Percentiles rank a stretch among this genome's conserved stretches.
These are phyloP conservation scores for Nymphalis urticae DNA, from an alignment of 2,888 invertebrate genomes.

Conservation along the genomic window DNA sequence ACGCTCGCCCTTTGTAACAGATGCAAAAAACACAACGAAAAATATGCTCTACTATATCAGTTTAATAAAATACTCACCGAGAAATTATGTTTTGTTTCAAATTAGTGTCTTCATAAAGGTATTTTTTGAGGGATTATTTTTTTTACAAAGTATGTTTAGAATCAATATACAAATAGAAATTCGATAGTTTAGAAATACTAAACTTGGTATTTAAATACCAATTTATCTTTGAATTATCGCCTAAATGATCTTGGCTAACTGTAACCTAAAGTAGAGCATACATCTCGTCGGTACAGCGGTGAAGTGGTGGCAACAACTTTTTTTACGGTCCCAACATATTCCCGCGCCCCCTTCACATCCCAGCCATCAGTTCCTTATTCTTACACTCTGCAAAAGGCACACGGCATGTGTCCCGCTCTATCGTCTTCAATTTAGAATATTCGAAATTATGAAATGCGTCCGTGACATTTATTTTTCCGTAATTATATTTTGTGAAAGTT, in stretches of 20 bases:
- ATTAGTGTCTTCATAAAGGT: too few relatives aligned
- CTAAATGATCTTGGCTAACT: background rate
- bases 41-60: constrained; percentile 54
- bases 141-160: background rate
- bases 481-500: constrained; percentile 8
- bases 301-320: constrained; percentile 73
- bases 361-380: constrained; percentile 73
- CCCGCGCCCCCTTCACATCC: constrained; percentile 69
- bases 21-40: constrained; percentile 38
- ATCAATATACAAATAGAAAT: background rate
- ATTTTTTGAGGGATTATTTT: too few relatives aligned
- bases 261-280: constrained; percentile 63
- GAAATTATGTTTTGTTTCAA: too few relatives aligned
- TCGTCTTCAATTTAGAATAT: constrained; percentile 13
- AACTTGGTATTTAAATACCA: too few relatives aligned
- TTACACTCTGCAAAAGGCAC: constrained; percentile 55
- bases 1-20: constrained; percentile 61
- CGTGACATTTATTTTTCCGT: constrained; percentile 13
- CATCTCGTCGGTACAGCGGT: constrained; percentile 48
- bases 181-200: too few relatives aligned
- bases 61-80: background rate
- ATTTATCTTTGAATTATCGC: too few relatives aligned
- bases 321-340: constrained; percentile 73
- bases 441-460: constrained; percentile 11
- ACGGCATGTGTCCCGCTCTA: constrained; percentile 59